Conservation (phyloP, 2,113 vertebrate species). For the Epinephelus fuscoguttatus region DNA sequence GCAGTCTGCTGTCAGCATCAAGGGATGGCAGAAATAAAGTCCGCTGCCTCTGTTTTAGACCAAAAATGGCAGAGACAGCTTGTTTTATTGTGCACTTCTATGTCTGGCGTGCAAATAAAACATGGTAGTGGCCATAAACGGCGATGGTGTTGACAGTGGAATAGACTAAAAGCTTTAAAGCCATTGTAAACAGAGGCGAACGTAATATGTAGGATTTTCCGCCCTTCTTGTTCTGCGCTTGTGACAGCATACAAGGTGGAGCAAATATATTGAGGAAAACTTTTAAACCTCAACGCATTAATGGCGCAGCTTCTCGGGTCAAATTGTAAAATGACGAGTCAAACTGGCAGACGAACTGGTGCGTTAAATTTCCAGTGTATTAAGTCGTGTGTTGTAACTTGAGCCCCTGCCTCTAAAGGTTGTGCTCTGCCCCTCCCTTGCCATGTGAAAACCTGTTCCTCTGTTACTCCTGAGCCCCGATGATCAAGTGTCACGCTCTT, state of each 20-base stretch:
- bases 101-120: constrained; percentile 49
- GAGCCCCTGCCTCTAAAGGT: constrained; percentile 63
- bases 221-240: background rate
- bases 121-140: constrained; percentile 24
- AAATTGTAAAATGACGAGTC: constrained; percentile 31
- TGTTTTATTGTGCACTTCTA: constrained; percentile 44
- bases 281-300: background rate
- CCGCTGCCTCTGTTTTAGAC: background rate
- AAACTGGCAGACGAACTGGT: constrained; percentile 16
- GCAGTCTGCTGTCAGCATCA: background rate
- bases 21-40: background rate
- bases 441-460: constrained; percentile 74
- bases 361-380: constrained; percentile 45
- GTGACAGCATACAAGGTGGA: background rate
- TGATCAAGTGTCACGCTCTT: constrained; percentile 64
- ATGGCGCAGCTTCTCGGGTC: background rate
- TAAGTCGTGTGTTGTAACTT: constrained; percentile 60
- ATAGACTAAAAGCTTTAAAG: constrained; percentile 48
- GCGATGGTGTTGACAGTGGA: constrained; percentile 3
- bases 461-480: constrained; percentile 39
- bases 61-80: background rate
- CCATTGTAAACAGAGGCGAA: constrained; percentile 28
- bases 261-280: background rate
- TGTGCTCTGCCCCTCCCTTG: constrained; percentile 55
- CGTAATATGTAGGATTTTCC: background rate